Conservation (phyloP, 2,797 vertebrate genomes). For the Morus bassanus region DNA sequence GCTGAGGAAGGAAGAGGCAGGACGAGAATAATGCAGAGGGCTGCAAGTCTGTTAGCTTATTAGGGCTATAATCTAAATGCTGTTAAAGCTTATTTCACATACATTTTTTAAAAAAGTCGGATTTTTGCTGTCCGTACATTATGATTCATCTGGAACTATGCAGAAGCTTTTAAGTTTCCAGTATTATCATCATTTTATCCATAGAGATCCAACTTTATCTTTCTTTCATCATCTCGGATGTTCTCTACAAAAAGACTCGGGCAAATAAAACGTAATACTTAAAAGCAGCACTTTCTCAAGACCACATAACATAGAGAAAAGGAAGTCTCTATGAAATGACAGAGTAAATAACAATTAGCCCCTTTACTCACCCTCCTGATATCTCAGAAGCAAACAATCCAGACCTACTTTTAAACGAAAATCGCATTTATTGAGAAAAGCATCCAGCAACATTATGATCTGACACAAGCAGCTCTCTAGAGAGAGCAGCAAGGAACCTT, state of each 20-base stretch:
- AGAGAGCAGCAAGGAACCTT: conserved; percentile 26
- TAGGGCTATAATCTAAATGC: neutral
- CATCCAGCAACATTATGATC: neutral
- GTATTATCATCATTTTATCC: neutral
- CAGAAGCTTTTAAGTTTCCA: neutral
- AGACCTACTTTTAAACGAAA: neutral
- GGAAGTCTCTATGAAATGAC: neutral
- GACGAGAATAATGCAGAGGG: neutral
- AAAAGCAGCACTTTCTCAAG: neutral
- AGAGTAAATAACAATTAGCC: neutral
- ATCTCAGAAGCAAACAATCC: neutral
- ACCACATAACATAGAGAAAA: neutral
- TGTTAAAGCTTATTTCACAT: neutral
- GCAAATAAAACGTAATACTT: neutral
- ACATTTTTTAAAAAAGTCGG: fast-evolving
- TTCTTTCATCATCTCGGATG: neutral
- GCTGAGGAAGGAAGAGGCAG: neutral
- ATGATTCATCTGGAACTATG: neutral
- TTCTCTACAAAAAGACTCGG: neutral
- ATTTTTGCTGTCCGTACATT: neutral
- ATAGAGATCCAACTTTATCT: neutral
- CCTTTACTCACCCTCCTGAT: neutral
- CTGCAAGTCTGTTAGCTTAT: neutral
- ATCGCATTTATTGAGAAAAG: neutral
- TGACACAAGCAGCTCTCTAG: neutral